phyloP scores from a whole-genome alignment of 2,888 invertebrate genomes.

The Plebejus anna region DNA sequence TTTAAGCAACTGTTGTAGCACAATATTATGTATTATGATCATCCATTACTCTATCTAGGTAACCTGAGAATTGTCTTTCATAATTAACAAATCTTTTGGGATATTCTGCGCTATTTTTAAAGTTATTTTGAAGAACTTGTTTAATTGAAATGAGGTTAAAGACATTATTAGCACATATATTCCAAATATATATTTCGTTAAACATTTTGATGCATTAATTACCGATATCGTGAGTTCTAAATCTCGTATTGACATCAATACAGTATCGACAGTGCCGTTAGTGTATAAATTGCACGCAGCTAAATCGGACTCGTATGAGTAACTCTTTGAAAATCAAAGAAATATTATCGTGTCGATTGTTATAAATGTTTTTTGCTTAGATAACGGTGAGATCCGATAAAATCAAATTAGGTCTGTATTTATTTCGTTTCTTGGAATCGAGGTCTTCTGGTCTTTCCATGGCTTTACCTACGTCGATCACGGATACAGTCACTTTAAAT shows the following conservation, averaged over 20 bases:
- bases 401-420: background rate
- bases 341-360: conserved; percentile 10
- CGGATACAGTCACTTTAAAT: background rate
- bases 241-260: conserved; percentile 32
- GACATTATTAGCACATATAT: background rate
- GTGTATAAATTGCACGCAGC: conserved; percentile 23
- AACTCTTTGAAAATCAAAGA: conserved; percentile 20
- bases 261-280: conserved; percentile 34
- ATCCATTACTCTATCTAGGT: background rate
- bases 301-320: background rate
- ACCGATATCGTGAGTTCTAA: conserved; percentile 10
- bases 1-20: no score
- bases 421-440: background rate
- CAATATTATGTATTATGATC: background rate
- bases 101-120: background rate
- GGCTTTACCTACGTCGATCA: background rate
- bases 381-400: background rate
- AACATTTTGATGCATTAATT: conserved; percentile 11
- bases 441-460: background rate
- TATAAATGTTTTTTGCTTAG: conserved; percentile 8
- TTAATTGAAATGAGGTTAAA: background rate
- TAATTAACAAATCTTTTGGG: background rate
- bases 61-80: background rate
- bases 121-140: background rate
- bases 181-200: background rate